phyloP scores from a whole-genome alignment of 2,797 vertebrate genomes.

The Triplophysa bombifrons region DNA sequence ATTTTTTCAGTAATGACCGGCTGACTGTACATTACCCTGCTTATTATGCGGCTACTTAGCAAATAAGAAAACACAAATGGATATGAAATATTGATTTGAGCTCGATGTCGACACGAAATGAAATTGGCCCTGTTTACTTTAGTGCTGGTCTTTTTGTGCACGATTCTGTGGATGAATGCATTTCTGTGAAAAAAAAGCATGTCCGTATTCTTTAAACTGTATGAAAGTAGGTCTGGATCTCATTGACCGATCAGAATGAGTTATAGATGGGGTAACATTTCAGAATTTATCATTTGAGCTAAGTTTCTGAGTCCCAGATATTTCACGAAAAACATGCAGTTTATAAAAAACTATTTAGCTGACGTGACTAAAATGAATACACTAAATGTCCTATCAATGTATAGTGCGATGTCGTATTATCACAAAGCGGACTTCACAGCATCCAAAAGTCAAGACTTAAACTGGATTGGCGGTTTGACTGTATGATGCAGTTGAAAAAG shows the following conservation, averaged over 20 bases:
- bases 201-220: not conserved
- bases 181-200: not conserved
- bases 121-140: not conserved
- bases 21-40: constrained; percentile 4
- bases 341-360: not conserved
- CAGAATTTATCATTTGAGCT: not conserved
- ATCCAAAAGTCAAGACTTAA: not conserved
- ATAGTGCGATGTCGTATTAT: not conserved
- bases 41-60: constrained; percentile 1
- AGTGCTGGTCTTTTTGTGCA: not conserved
- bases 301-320: not conserved
- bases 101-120: not conserved
- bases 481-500: not conserved
- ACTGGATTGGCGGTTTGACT: not conserved
- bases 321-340: not conserved
- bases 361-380: constrained; percentile 2
- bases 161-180: not conserved
- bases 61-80: constrained; percentile 8
- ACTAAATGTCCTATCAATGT: constrained; percentile 18
- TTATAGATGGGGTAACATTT: not conserved
- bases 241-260: not conserved
- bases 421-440: no score
- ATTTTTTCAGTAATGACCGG: not conserved
- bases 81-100: not conserved
- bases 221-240: no score